A percentile compares a stretch with the other conserved stretches of the same genome.
Conservation (phyloP, 2,797 vertebrate species). For the Myotis myotis region DNA sequence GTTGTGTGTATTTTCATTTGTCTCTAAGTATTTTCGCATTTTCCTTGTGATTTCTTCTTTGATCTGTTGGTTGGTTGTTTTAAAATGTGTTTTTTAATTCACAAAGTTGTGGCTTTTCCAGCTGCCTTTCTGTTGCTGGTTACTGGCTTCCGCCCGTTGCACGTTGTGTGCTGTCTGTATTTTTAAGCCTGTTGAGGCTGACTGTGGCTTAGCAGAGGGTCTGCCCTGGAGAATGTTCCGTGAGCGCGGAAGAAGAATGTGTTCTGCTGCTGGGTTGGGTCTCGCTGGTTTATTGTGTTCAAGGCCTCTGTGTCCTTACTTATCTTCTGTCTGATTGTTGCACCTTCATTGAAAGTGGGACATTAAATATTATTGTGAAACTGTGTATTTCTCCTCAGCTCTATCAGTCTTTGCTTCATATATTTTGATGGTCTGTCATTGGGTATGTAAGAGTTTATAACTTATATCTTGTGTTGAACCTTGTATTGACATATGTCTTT, state of each 20-base stretch:
- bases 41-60: background rate
- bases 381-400: background rate
- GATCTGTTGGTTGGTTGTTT: background rate
- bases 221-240: background rate
- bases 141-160: background rate
- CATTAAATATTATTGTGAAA: background rate
- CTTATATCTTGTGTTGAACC: background rate
- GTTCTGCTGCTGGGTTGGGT: background rate
- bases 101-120: background rate
- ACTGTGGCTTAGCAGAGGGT: background rate
- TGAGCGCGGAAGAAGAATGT: too few relatives aligned
- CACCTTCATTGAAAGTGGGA: background rate
- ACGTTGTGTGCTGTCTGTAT: background rate
- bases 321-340: background rate
- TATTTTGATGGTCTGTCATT: background rate
- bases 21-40: background rate
- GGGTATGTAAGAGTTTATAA: background rate
- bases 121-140: background rate
- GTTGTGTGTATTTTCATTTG: background rate
- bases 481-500: background rate
- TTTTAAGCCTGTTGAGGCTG: background rate
- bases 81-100: background rate
- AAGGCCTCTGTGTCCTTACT: background rate
- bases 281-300: background rate
- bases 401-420: background rate